Base-by-base conservation (phyloP, 2,888 invertebrate species). In the Cephonodes hylas region DNA sequence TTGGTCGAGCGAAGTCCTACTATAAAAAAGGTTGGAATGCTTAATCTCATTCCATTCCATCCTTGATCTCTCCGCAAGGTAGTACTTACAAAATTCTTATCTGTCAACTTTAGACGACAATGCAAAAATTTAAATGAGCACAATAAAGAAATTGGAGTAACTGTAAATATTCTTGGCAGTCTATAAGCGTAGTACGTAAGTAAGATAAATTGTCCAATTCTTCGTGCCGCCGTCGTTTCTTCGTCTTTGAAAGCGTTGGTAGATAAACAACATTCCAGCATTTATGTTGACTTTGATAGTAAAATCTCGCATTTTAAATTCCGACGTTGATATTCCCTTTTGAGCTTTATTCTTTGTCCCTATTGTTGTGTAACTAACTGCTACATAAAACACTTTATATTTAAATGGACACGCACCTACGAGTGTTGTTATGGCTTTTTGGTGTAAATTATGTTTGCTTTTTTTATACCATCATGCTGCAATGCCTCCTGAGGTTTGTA, bases 191-290 rank as follows among this genome's bases (percentile, higher is more conserved):
- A 10, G 45, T 45, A 45, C 34, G 23, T 45, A 42, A 23, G 23
- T 63, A 62, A 63, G 22, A 67, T 63, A 70, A 65, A 71, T 69
- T 66, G 62, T 63, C 59, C 59, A 61, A 67, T 71, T 71, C 62
- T 61, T 62, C 57, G 42, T 44, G 61, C 25, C 44, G 61, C 10
- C 34, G 62, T 45, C 62, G 58, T 64, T 66, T 64, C 64, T 66
- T 62, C 46, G 61, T 34, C 57, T 67, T 61, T 69, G 60, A 64
- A 62, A 67, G 63, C 61, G 62, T 42, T 53, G 64, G 64, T 63
- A 66, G 42, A 64, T 67, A 68, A 69, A 74, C 66, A 72, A 66
- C 62, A 72, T 67, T 68, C 66, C 65, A 25, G 63, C 65, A 64
- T 69, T 64, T 62, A 60, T 63, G 63, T 70, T 63, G 66, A 64